phyloP scores from a whole-genome alignment of 2,113 vertebrate genomes.

The Dicaeum eximium region DNA sequence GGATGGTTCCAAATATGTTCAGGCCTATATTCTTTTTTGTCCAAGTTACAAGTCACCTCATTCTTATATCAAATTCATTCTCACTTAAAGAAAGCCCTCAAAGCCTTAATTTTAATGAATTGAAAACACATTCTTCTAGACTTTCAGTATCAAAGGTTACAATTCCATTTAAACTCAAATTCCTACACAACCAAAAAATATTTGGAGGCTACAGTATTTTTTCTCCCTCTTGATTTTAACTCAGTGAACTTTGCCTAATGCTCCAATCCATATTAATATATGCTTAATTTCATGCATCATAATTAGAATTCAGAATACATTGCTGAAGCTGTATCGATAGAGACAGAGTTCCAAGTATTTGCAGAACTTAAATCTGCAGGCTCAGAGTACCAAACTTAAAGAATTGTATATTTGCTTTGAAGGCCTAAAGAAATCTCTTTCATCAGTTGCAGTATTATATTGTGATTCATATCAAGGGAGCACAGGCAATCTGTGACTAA shows the following conservation, averaged over 20 bases:
- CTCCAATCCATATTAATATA: background rate
- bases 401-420: background rate
- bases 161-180: background rate
- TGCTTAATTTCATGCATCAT: background rate
- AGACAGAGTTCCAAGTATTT: background rate
- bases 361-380: background rate
- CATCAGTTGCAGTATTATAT: background rate
- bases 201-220: background rate
- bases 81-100: background rate
- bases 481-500: background rate
- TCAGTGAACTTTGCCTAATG: background rate
- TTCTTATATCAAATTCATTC: background rate
- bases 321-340: background rate
- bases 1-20: background rate
- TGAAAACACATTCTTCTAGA: background rate
- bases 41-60: background rate
- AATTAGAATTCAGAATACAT: background rate
- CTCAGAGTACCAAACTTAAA: background rate
- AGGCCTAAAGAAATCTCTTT: accelerated
- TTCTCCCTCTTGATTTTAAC: background rate
- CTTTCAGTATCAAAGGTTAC: background rate
- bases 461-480: background rate
- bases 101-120: background rate
- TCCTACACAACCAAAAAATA: background rate
- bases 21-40: background rate